These are phyloP conservation scores for Catharus minimus DNA, from an alignment of 2,113 vertebrate genomes.

Conservation along the genomic window DNA sequence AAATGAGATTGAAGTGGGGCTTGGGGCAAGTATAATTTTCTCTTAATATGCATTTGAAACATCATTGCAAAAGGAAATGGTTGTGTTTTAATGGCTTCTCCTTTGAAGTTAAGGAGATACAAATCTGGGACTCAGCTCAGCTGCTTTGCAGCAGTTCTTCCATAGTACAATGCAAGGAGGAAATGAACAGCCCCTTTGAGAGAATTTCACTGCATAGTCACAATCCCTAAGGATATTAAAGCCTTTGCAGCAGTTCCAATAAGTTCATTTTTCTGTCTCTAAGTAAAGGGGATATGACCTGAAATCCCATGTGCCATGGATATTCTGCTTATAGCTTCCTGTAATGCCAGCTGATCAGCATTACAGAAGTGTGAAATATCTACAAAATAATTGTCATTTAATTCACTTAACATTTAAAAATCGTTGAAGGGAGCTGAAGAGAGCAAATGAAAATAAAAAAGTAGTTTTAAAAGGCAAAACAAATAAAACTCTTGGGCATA, in stretches of 20 bases:
- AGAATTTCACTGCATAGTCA: not conserved
- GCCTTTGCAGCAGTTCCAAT: not conserved
- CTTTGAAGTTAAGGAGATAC: not conserved
- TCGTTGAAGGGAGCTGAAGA: not conserved
- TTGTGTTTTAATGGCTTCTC: not conserved
- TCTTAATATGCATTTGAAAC: slow-evolving; percentile 24
- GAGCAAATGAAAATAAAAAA: not conserved
- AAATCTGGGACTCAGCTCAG: not conserved
- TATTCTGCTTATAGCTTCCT: not conserved
- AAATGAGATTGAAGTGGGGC: slow-evolving; percentile 20
- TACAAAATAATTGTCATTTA: not conserved
- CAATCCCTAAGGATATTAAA: not conserved
- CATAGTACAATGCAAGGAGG: not conserved
- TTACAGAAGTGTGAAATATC: not conserved
- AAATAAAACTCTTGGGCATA: not conserved
- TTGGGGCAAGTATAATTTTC: slow-evolving; percentile 39
- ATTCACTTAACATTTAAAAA: not conserved
- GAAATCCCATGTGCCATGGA: not conserved
- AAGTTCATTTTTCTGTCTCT: not conserved
- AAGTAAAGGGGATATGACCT: not conserved
- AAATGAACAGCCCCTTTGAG: not conserved
- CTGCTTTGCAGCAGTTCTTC: not conserved
- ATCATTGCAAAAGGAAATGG: not conserved
- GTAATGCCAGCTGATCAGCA: not conserved
- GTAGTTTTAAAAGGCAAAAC: not conserved